These are phyloP conservation scores for Alexandromys fortis DNA, from an alignment of 2,113 vertebrate genomes.

Conservation along the genomic window DNA sequence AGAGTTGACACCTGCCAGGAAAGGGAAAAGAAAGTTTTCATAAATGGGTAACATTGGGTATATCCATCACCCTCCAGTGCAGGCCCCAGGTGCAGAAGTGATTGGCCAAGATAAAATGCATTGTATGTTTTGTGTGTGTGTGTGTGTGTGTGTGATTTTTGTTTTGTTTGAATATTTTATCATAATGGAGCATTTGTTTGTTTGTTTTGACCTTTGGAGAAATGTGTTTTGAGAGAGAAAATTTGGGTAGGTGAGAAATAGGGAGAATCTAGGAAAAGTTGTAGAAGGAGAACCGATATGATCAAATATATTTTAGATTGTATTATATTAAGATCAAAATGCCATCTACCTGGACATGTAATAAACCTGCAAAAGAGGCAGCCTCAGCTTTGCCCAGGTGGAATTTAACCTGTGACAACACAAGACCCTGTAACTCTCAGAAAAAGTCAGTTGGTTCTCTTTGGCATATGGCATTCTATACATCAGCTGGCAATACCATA, in stretches of 20 bases:
- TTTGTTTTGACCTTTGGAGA: neutral
- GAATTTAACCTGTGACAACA: neutral
- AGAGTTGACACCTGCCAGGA: neutral
- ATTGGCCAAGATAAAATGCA: neutral
- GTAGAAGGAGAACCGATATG: neutral
- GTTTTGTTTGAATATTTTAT: neutral
- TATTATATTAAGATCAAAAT: neutral
- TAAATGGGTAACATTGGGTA: neutral
- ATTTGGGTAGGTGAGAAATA: neutral
- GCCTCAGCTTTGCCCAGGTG: neutral
- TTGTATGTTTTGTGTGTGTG: neutral
- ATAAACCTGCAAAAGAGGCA: neutral
- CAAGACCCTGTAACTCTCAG: neutral
- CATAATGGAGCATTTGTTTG: neutral
- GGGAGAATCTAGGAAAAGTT: neutral
- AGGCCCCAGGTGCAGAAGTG: neutral
- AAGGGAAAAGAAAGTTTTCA: neutral
- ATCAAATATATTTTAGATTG: neutral
- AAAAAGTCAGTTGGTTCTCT: conserved; percentile 3
- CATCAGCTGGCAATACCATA: neutral
- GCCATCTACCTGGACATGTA: neutral
- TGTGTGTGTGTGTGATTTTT: neutral
- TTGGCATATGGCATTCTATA: neutral
- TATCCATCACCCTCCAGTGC: neutral
- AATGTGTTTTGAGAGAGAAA: neutral